phyloP scores from a whole-genome alignment of 1,140 invertebrate genomes.

The Physella acuta region DNA sequence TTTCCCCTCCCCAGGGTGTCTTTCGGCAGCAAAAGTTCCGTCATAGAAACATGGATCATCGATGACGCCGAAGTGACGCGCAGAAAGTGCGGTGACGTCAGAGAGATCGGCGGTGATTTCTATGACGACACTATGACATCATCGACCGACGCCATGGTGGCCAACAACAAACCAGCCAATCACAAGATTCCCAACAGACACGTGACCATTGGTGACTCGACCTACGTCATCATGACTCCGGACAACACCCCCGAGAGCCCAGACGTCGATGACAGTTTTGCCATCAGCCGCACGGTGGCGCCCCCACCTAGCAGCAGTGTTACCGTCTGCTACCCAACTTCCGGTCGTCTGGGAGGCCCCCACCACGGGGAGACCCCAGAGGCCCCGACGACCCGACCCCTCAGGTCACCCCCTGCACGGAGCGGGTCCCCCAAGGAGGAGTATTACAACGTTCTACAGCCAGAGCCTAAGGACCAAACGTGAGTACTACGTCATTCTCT shows the following conservation, averaged over 20 bases:
- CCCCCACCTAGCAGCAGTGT: neutral
- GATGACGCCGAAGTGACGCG: slow-evolving; percentile 27
- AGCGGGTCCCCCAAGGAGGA: neutral
- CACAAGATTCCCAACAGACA: neutral
- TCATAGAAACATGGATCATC: slow-evolving; percentile 49
- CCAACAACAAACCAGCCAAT: slow-evolving; percentile 10
- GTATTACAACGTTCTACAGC: slow-evolving; percentile 8
- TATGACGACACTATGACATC: slow-evolving; percentile 17
- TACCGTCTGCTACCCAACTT: neutral
- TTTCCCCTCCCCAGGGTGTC: slow-evolving; percentile 37
- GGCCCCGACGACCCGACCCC: neutral
- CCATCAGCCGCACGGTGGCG: neutral
- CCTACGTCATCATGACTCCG: neutral
- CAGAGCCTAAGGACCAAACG: slow-evolving; percentile 12
- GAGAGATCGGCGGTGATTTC: neutral
- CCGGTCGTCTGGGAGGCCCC: neutral
- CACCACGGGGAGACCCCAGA: neutral
- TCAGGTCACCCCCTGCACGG: neutral
- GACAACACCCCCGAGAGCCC: neutral
- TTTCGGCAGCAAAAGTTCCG: slow-evolving; percentile 46
- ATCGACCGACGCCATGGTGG: slow-evolving; percentile 1
- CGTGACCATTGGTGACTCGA: slow-evolving; percentile 6
- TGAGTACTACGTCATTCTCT: too few relatives aligned
- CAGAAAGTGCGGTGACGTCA: neutral
- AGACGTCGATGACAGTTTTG: neutral